Conservation (phyloP, 2,113 vertebrate species). For the Zosterops lateralis region DNA sequence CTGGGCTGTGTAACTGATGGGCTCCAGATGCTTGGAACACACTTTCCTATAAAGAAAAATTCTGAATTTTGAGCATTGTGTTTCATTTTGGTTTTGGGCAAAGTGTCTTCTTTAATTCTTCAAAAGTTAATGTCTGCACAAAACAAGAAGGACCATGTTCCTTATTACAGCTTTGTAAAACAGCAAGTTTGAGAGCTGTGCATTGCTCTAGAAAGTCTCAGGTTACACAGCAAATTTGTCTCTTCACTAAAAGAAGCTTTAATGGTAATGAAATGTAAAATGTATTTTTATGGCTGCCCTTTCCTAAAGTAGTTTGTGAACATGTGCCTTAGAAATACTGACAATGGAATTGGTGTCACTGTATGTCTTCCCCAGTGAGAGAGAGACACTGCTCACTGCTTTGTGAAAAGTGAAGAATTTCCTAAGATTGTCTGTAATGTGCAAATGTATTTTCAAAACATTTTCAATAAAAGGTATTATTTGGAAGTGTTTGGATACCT, state of each 20-base stretch:
- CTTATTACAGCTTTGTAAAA: background rate
- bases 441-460: constrained; percentile 33
- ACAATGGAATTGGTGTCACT: background rate
- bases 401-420: background rate
- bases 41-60: background rate
- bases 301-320: background rate
- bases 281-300: background rate
- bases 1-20: accelerated
- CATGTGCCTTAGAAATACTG: background rate
- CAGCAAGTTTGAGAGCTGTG: background rate
- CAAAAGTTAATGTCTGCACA: background rate
- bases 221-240: background rate
- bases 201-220: background rate
- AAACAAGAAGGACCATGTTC: background rate
- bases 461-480: constrained; percentile 24
- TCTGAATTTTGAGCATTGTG: background rate
- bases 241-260: background rate
- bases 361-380: background rate
- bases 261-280: background rate
- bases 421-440: background rate
- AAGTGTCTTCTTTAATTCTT: background rate
- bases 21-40: background rate
- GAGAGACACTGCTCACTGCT: background rate
- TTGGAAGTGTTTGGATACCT: background rate
- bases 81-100: background rate